Conservation (phyloP, 2,797 vertebrate genomes). For the Pyrocephalus nanus region DNA sequence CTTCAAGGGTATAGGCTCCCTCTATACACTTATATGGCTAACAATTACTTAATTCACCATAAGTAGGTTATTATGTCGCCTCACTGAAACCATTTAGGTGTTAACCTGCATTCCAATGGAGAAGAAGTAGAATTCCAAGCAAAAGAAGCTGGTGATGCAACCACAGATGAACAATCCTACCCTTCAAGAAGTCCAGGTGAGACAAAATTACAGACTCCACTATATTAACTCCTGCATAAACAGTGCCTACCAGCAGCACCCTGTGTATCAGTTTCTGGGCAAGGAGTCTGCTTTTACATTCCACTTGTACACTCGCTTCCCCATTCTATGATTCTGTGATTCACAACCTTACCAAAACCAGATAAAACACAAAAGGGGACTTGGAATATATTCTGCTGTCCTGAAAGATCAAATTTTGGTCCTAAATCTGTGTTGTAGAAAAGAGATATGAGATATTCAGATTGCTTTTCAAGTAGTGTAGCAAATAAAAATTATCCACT, state of each 20-base stretch:
- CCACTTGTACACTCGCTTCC: neutral
- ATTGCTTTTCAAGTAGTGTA: neutral
- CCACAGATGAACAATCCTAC: neutral
- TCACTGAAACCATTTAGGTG: neutral
- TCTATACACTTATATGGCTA: neutral
- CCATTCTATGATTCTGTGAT: neutral
- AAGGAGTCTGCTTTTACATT: neutral
- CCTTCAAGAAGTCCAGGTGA: neutral
- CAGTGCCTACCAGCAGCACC: neutral
- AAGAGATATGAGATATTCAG: neutral
- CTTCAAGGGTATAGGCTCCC: neutral
- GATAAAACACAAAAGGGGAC: neutral
- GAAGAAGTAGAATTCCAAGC: neutral
- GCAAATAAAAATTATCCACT: neutral
- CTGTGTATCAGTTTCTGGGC: neutral
- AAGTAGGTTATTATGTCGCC: neutral
- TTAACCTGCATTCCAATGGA: neutral
- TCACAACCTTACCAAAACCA: neutral
- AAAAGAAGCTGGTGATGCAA: neutral
- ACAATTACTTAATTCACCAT: neutral
- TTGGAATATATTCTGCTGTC: neutral
- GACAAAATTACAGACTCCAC: neutral
- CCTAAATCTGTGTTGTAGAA: neutral
- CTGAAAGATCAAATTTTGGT: neutral
- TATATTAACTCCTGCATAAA: neutral